Base-by-base conservation (phyloP, 2,797 vertebrate species). In the Fistularia tabacaria region DNA sequence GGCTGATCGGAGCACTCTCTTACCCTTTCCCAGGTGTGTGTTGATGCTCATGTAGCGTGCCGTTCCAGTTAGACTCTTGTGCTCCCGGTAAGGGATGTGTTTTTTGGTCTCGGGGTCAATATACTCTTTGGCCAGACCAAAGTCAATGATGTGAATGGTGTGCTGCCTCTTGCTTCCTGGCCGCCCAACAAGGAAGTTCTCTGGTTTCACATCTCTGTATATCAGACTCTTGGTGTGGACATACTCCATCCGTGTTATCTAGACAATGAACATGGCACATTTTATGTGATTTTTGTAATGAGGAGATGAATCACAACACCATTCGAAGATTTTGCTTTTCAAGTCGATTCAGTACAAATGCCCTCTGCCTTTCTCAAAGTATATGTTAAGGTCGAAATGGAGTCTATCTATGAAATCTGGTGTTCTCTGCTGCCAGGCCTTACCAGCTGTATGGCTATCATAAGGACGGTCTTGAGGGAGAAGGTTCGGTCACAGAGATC, bases 41-140 rank as follows among this genome's bases (percentile, higher is more conserved):
- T 98, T 99, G 86, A 99, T 98, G 91, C 97, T 99, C 97, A 99
- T 99, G 84, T 99, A 99, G 72, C 97, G 93, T 0, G 97, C 97
- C 0, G 97, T 99, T 80, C 97, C 97, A 1, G 97, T 99, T 85
- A 98, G 88, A 90, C 97, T 99, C 90, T 99, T 99, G 93, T 99
- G 97, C 92, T 99, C 97, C 82, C 96, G 91, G 90, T 98, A 98
- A 0, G 95, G 97, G 93, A 99, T 99, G 93, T 99, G 97, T 94
- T 99, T 99, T 94, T 96, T 96, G 93, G 97, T 99, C 93, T 99
- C 97, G 0, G 97, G 95, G 89, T 99, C 97, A 12, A 98, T 97
- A 79, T 98, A 99, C 84, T 99, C 97, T 93, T 99, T 99, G 92
- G 97, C 97, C 90, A 99, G 91, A 85, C 97, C 97, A 74, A 99